A percentile compares a stretch with the other conserved stretches of the same genome.
Evolutionary conservation across 2,797 vertebrate genomes (phyloP).

Genomic region (Mus caroli): DNA sequence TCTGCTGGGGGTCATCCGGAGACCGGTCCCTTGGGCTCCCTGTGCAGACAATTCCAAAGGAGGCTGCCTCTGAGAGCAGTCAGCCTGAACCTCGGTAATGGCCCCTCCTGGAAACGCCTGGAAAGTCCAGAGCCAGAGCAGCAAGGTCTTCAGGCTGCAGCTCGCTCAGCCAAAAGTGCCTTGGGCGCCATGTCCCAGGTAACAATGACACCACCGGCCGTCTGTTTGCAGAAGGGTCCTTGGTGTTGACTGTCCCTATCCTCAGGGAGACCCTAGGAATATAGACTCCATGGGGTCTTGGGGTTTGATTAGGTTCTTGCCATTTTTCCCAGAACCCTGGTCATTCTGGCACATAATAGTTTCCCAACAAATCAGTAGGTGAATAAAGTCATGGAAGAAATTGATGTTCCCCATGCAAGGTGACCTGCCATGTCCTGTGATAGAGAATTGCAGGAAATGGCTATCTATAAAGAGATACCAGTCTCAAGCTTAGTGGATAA

Average conservation of each 20-base stretch:
- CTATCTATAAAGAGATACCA: background rate
- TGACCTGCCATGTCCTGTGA: background rate
- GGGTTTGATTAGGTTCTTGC: background rate
- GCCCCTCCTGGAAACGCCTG: constrained; percentile 89
- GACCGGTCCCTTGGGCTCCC: constrained; percentile 90
- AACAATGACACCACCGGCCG: background rate
- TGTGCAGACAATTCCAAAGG: constrained; percentile 93
- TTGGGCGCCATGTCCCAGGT: constrained; percentile 94
- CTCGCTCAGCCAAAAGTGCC: constrained; percentile 91
- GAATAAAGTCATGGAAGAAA: background rate
- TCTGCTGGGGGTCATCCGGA: constrained; percentile 89
- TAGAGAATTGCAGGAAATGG: background rate
- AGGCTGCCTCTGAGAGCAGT: constrained; percentile 92
- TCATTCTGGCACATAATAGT: background rate
- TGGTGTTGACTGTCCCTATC: background rate
- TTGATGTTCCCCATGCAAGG: background rate
- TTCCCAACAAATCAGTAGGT: background rate
- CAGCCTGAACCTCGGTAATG: constrained; percentile 88
- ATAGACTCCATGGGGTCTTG: background rate
- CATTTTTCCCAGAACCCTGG: background rate
- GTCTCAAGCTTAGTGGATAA: background rate
- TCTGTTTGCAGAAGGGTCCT: background rate
- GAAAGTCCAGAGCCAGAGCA: constrained; percentile 88
- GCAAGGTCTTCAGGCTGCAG: constrained; percentile 89
- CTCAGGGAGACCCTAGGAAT: background rate